A percentile compares a stretch with the other conserved stretches of the same genome.
These are phyloP conservation scores for Augochlorella aurata DNA, from an alignment of 2,888 invertebrate genomes.

Conservation along the genomic window DNA sequence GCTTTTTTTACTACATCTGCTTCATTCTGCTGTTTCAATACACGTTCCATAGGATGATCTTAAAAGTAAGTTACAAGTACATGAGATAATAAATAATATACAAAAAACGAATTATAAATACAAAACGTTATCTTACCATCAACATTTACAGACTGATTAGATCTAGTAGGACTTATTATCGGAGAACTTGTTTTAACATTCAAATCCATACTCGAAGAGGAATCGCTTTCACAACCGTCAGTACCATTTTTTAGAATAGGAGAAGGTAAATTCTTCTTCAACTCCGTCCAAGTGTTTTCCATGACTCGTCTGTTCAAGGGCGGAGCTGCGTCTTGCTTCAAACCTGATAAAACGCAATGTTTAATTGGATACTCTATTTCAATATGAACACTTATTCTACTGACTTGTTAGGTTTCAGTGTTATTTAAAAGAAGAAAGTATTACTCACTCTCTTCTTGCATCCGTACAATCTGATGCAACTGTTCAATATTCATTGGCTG, in stretches of 20 bases:
- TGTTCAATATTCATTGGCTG: slow-evolving; percentile 72
- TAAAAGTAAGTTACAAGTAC: slow-evolving; percentile 13
- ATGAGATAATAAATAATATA: not conserved
- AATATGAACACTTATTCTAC: no score
- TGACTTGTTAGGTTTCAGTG: no score
- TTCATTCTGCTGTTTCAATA: slow-evolving; percentile 37
- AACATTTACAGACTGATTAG: slow-evolving; percentile 66
- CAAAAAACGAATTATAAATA: not conserved
- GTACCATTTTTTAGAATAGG: slow-evolving; percentile 73
- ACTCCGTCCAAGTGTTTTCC: slow-evolving; percentile 73
- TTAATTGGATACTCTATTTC: no score
- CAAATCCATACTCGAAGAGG: slow-evolving; percentile 61
- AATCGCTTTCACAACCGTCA: slow-evolving; percentile 51
- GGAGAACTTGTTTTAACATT: slow-evolving; percentile 77
- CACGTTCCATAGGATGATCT: slow-evolving; percentile 45
- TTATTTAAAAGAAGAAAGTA: not conserved
- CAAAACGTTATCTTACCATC: slow-evolving; percentile 55
- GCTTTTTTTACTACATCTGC: slow-evolving; percentile 29
- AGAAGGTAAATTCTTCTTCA: slow-evolving; percentile 73
- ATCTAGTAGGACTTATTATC: slow-evolving; percentile 70
- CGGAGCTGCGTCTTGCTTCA: slow-evolving; percentile 69
- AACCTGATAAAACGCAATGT: slow-evolving; percentile 52
- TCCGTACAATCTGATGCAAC: slow-evolving; percentile 71
- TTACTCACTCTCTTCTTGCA: slow-evolving; percentile 75
- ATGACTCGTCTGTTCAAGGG: slow-evolving; percentile 59